These are phyloP conservation scores for Poeciliopsis infans DNA, from an alignment of 2,797 vertebrate species.

Conservation along the genomic window DNA sequence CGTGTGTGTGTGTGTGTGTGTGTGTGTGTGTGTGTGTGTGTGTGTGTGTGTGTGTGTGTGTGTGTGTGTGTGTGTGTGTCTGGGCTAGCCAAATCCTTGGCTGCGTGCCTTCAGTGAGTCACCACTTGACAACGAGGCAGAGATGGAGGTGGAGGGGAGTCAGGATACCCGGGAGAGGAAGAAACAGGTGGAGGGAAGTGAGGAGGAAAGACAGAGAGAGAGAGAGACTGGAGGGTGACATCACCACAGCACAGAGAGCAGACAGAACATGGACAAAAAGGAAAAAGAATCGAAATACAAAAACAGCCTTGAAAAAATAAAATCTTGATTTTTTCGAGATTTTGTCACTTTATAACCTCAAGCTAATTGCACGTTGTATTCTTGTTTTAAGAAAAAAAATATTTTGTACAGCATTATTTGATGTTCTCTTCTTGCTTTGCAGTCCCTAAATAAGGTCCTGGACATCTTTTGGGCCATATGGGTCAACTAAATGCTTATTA, in stretches of 20 bases:
- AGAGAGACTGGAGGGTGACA: constrained; percentile 33
- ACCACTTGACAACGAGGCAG: constrained; percentile 66
- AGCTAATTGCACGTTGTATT: background rate
- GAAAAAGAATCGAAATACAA: background rate
- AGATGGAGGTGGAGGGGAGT: constrained; percentile 42
- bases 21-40: constrained; percentile 33
- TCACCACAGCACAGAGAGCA: constrained; percentile 5
- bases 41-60: constrained; percentile 40
- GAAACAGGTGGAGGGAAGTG: constrained; percentile 16
- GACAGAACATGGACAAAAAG: background rate
- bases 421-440: background rate
- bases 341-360: background rate
- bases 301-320: background rate
- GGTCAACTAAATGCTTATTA: no score
- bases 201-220: background rate
- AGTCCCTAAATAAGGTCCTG: background rate
- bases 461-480: no score
- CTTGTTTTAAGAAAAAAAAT: background rate
- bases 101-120: constrained; percentile 66
- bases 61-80: constrained; percentile 44
- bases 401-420: background rate
- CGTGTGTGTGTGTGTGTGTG: constrained; percentile 40
- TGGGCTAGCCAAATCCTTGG: constrained; percentile 53
- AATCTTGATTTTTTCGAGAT: no score
- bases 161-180: constrained; percentile 21